Conservation (phyloP, 2,797 vertebrate genomes). For the Eptatretus atami region DNA sequence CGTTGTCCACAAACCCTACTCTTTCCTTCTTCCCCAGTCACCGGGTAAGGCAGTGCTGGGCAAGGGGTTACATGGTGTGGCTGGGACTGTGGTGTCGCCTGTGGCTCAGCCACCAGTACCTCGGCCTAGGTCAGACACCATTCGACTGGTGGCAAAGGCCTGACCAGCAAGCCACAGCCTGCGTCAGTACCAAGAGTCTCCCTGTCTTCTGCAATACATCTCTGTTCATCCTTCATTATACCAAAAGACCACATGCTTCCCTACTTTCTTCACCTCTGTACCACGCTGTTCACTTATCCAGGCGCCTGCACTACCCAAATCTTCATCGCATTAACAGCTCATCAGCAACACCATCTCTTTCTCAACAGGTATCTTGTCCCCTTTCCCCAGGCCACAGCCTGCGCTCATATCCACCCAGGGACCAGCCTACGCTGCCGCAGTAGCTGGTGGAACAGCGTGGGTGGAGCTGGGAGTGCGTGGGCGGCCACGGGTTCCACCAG, state of each 20-base stretch:
- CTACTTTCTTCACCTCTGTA: too few species aligned
- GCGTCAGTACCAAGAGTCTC: neutral
- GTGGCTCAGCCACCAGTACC: neutral
- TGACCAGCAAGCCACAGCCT: neutral
- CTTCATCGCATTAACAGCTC: too few species aligned
- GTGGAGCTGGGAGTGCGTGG: slow-evolving; percentile 20
- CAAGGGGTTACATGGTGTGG: neutral
- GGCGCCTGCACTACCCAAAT: too few species aligned
- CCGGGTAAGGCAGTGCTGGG: slow-evolving; percentile 2
- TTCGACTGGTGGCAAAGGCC: neutral
- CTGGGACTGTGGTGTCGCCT: neutral
- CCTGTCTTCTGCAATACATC: neutral
- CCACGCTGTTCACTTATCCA: too few species aligned
- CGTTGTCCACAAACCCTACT: neutral
- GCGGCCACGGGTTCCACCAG: slow-evolving; percentile 21
- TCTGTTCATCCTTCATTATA: too few species aligned
- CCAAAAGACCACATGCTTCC: too few species aligned
- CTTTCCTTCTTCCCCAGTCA: neutral
- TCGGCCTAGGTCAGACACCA: neutral
- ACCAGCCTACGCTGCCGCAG: neutral
- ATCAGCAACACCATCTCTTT: too few species aligned
- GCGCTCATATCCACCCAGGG: neutral
- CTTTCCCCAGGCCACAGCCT: neutral
- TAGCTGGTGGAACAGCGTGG: neutral
- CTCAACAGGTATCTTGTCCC: neutral